phyloP scores from a whole-genome alignment of 2,888 invertebrate species.

The Tholera decimalis region DNA sequence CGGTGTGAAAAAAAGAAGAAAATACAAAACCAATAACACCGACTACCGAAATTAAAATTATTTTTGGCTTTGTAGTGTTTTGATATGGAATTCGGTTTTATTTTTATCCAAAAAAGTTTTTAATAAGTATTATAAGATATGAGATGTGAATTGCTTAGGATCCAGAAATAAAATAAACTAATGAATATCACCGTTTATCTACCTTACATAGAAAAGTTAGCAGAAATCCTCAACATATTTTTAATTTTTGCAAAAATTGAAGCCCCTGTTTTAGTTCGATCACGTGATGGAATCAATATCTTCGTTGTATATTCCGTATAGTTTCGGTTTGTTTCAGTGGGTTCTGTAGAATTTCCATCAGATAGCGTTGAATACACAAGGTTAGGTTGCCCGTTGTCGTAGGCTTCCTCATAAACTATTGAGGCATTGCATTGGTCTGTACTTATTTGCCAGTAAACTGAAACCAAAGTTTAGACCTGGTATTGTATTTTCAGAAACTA shows the following conservation, averaged over 20 bases:
- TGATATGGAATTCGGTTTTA: too few species aligned
- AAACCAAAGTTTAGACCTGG: not conserved
- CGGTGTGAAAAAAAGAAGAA: too few species aligned
- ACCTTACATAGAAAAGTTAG: conserved; percentile 3
- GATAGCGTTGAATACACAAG: conserved; percentile 1
- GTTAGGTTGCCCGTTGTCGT: not conserved
- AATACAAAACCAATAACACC: too few species aligned
- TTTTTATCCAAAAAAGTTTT: not conserved
- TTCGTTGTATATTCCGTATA: conserved; percentile 1
- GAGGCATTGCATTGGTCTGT: not conserved
- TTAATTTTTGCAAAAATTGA: conserved; percentile 6
- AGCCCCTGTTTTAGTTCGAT: not conserved
- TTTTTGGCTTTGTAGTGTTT: too few species aligned
- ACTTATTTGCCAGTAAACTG: conserved; percentile 9
- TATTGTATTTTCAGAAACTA: not conserved
- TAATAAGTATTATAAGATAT: not conserved
- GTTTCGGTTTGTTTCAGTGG: not conserved
- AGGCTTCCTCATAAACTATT: not conserved
- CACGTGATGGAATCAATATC: not conserved
- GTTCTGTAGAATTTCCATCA: not conserved
- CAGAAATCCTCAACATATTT: not conserved
- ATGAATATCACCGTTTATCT: not conserved
- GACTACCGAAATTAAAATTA: too few species aligned
- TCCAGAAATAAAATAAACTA: conserved; percentile 7
- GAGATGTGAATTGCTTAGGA: not conserved